Evolutionary conservation across 2,113 vertebrate species (phyloP).

Genomic region (Calidris pugnax): DNA sequence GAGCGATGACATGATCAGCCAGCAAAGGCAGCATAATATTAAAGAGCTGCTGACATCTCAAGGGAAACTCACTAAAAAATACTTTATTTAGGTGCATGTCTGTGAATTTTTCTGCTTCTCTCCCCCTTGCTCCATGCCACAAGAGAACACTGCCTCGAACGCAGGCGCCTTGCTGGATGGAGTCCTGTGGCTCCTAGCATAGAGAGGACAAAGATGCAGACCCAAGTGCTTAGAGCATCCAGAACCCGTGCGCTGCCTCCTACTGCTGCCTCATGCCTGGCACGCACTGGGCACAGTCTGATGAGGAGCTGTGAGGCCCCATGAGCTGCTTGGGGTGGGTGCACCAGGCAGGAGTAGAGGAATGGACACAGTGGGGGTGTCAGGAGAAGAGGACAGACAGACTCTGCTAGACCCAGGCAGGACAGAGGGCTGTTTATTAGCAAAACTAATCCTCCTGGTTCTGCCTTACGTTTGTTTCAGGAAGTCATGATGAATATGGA

Average conservation of each 20-base stretch:
- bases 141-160: not conserved
- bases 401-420: not conserved
- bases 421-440: not conserved
- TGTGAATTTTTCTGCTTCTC: not conserved
- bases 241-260: fast-evolving
- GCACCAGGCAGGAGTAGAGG: not conserved
- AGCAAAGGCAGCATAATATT: not conserved
- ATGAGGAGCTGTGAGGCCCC: not conserved
- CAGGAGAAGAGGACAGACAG: not conserved
- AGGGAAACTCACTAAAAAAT: conserved; percentile 9
- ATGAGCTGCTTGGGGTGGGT: fast-evolving
- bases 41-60: not conserved
- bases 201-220: not conserved
- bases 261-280: not conserved
- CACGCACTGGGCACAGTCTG: fast-evolving
- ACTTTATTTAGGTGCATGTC: not conserved
- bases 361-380: fast-evolving
- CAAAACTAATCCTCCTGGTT: not conserved
- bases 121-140: not conserved
- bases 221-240: not conserved
- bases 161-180: not conserved
- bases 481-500: not conserved
- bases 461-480: not conserved
- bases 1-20: not conserved
- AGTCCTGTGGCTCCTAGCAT: fast-evolving